Evolutionary conservation across 1,140 invertebrate species (phyloP).

Genomic region (Panagrolaimus sp.): DNA sequence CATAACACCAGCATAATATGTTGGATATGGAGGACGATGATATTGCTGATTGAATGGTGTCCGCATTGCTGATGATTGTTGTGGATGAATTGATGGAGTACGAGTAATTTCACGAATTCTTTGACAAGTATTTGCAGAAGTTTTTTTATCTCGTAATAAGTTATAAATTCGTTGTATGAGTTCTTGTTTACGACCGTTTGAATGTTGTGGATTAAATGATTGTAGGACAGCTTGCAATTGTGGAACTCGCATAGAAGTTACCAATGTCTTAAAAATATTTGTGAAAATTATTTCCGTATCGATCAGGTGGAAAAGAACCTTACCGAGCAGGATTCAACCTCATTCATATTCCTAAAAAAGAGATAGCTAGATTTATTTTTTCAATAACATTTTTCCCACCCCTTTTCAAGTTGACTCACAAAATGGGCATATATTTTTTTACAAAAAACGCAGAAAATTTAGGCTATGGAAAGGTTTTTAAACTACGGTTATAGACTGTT

Average conservation of each 20-base stretch:
- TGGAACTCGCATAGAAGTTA: background rate
- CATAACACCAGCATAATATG: background rate
- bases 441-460: too few species aligned
- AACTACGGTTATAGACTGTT: too few species aligned
- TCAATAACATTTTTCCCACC: too few species aligned
- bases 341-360: too few species aligned
- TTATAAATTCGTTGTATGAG: background rate
- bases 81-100: background rate
- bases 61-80: background rate
- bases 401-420: too few species aligned
- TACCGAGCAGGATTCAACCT: background rate
- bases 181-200: background rate
- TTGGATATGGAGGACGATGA: background rate
- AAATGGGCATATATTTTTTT: too few species aligned
- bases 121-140: background rate
- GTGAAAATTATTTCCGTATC: background rate
- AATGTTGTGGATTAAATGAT: background rate
- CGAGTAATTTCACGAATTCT: slow-evolving; percentile 1
- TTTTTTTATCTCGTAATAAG: background rate
- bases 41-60: background rate
- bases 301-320: background rate
- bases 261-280: background rate
- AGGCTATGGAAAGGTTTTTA: too few species aligned
- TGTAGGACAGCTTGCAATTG: background rate
- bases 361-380: too few species aligned